Conservation (phyloP, 1,140 invertebrate genomes). For the Brachionus koreanus region DNA sequence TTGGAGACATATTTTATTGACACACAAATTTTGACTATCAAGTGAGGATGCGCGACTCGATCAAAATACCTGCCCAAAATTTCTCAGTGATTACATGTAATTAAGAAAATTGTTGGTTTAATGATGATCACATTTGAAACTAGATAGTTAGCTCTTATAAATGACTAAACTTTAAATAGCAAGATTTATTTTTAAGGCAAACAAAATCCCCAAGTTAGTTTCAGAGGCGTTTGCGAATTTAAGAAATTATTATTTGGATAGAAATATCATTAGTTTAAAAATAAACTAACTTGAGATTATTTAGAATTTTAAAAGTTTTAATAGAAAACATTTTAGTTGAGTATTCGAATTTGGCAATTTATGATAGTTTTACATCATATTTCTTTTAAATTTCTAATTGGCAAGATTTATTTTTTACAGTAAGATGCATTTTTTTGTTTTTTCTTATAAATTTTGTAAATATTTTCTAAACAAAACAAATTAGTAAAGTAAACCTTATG, state of each 20-base stretch:
- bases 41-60: not conserved
- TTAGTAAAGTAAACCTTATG: no score
- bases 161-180: not conserved
- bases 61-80: not conserved
- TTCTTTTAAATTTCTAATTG: no score
- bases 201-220: not conserved
- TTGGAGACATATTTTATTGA: not conserved
- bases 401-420: no score
- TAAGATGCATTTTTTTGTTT: no score
- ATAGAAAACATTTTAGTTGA: no score
- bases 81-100: not conserved
- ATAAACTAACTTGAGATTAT: no score
- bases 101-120: constrained; percentile 1
- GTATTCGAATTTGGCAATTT: no score
- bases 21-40: not conserved
- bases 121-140: not conserved
- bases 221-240: not conserved
- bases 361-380: no score
- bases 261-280: no score
- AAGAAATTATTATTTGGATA: not conserved
- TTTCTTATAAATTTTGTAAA: no score
- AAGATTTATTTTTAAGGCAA: not conserved
- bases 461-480: no score
- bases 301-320: no score
- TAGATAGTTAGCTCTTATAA: not conserved